Conservation (phyloP, 2,888 invertebrate genomes). For the Limnephilus marmoratus region DNA sequence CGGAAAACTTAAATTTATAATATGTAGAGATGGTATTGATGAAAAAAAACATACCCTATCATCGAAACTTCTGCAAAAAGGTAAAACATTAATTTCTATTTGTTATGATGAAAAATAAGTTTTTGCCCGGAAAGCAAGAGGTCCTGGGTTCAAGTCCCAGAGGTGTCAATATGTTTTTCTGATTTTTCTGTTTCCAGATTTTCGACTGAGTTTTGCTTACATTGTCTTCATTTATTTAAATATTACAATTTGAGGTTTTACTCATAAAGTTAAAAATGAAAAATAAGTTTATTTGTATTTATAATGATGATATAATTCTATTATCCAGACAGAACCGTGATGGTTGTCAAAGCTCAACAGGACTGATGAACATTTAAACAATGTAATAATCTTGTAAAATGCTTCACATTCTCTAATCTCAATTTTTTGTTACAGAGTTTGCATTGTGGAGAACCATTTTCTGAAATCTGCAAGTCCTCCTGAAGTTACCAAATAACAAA, state of each 20-base stretch:
- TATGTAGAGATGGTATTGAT: background rate
- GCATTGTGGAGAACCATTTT: slow-evolving; percentile 46
- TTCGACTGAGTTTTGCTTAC: no score
- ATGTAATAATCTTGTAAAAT: background rate
- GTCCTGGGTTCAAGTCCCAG: no score
- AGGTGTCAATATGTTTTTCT: no score
- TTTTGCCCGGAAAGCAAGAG: no score
- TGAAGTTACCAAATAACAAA: background rate
- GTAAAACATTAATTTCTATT: background rate
- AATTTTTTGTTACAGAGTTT: background rate
- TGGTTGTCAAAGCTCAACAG: slow-evolving; percentile 69
- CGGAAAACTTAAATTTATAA: no score
- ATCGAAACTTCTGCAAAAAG: background rate
- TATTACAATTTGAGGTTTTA: no score
- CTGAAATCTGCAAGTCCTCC: slow-evolving; percentile 14
- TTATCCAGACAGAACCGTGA: slow-evolving; percentile 54
- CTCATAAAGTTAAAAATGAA: no score
- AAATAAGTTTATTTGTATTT: background rate
- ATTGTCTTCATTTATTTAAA: no score
- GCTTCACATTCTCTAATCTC: background rate
- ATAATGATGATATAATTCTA: slow-evolving; percentile 55
- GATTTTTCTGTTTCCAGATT: no score
- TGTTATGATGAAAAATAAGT: background rate
- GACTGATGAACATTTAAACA: slow-evolving; percentile 66
- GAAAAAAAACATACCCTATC: background rate